Conservation (phyloP, 2,797 vertebrate species). For the Clamator glandarius region DNA sequence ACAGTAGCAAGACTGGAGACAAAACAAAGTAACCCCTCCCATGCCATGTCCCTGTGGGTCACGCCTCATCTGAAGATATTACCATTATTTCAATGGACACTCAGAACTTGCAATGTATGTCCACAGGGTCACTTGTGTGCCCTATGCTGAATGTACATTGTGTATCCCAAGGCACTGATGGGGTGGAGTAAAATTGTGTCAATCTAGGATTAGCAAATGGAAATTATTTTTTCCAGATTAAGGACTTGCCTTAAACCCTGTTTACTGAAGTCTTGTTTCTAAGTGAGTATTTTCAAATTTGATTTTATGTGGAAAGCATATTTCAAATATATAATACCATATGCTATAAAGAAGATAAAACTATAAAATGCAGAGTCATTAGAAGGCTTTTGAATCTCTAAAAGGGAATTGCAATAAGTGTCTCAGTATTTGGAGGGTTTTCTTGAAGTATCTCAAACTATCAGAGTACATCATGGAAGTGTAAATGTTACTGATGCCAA, state of each 20-base stretch:
- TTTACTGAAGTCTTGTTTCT: conserved; percentile 77
- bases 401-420: conserved; percentile 76
- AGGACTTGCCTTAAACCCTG: conserved; percentile 96
- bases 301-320: conserved; percentile 4
- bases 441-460: conserved; percentile 62
- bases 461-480: neutral
- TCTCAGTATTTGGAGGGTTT: conserved; percentile 79
- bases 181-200: conserved; percentile 61
- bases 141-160: conserved; percentile 76
- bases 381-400: conserved; percentile 34
- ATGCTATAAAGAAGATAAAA: conserved; percentile 28
- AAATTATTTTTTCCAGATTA: conserved; percentile 69
- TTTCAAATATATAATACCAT: conserved; percentile 10
- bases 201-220: conserved; percentile 58
- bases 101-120: conserved; percentile 76
- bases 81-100: conserved; percentile 76
- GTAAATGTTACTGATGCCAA: conserved; percentile 61
- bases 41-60: conserved; percentile 78
- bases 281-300: no score
- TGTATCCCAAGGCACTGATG: conserved; percentile 74
- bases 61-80: conserved; percentile 76
- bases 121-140: conserved; percentile 70
- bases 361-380: neutral
- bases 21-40: conserved; percentile 74
- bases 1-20: conserved; percentile 71